Evolutionary conservation across 2,113 vertebrate genomes (phyloP).

Genomic region (Neolamprologus sp.): DNA sequence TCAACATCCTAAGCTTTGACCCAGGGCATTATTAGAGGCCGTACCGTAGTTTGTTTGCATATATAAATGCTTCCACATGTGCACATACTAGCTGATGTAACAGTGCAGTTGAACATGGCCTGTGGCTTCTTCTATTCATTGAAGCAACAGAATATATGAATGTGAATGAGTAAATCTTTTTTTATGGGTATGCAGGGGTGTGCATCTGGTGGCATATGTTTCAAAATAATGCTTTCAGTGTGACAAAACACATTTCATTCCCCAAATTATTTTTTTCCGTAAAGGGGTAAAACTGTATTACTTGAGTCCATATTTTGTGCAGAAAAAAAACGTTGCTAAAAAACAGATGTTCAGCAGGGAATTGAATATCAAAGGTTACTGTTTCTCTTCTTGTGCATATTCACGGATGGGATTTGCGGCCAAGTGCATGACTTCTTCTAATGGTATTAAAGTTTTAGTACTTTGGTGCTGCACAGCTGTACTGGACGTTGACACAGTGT

Average conservation of each 20-base stretch:
- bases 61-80: constrained; percentile 39
- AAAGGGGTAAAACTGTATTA: not conserved
- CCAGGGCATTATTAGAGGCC: constrained; percentile 9
- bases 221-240: not conserved
- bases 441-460: not conserved
- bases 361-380: constrained; percentile 11
- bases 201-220: not conserved
- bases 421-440: constrained; percentile 24
- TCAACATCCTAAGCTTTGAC: not conserved
- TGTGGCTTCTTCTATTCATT: not conserved
- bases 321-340: not conserved
- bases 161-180: not conserved
- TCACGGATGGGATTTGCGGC: not conserved
- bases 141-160: not conserved
- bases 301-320: not conserved
- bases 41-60: not conserved
- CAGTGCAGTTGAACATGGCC: not conserved
- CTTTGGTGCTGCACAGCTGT: constrained; percentile 25
- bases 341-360: constrained; percentile 39
- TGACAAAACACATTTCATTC: not conserved
- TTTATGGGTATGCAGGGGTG: not conserved
- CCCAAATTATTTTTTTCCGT: not conserved
- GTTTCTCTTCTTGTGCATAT: not conserved
- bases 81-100: not conserved
- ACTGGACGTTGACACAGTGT: not conserved